Evolutionary conservation across 2,888 invertebrate genomes (phyloP).

Genomic region (Drosophila rubida): DNA sequence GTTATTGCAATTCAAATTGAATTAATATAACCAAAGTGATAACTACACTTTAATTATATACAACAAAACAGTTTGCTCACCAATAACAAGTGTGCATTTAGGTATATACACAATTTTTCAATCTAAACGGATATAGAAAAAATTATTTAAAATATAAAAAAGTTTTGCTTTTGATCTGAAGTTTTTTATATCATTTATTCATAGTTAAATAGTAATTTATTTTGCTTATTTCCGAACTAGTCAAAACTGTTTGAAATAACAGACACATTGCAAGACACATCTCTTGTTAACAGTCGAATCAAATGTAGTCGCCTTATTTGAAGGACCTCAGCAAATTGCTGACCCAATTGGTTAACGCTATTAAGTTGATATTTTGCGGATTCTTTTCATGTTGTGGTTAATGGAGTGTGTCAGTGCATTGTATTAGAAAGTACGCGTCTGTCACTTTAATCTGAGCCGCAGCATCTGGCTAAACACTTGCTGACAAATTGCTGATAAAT

Average conservation of each 20-base stretch:
- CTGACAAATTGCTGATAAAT: conserved; percentile 81
- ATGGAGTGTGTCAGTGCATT: conserved; percentile 63
- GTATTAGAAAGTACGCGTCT: conserved; percentile 67
- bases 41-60: too few relatives aligned
- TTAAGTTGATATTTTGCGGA: conserved; percentile 10
- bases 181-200: too few relatives aligned
- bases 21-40: background rate
- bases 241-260: too few relatives aligned
- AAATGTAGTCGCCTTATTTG: background rate
- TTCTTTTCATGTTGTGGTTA: conserved; percentile 37
- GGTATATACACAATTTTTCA: too few relatives aligned
- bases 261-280: too few relatives aligned
- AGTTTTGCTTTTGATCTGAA: too few relatives aligned
- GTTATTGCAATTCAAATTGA: background rate
- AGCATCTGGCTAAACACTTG: conserved; percentile 69
- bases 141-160: too few relatives aligned
- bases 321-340: conserved; percentile 10
- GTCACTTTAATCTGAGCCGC: conserved; percentile 77
- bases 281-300: background rate
- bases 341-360: conserved; percentile 22
- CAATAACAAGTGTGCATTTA: too few relatives aligned
- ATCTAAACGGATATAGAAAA: too few relatives aligned
- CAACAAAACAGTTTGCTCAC: too few relatives aligned
- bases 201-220: too few relatives aligned
- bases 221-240: too few relatives aligned